A percentile compares a stretch with the other conserved stretches of the same genome.
These are phyloP conservation scores for Phalacrocorax carbo DNA, from an alignment of 2,113 vertebrate species.

Conservation along the genomic window DNA sequence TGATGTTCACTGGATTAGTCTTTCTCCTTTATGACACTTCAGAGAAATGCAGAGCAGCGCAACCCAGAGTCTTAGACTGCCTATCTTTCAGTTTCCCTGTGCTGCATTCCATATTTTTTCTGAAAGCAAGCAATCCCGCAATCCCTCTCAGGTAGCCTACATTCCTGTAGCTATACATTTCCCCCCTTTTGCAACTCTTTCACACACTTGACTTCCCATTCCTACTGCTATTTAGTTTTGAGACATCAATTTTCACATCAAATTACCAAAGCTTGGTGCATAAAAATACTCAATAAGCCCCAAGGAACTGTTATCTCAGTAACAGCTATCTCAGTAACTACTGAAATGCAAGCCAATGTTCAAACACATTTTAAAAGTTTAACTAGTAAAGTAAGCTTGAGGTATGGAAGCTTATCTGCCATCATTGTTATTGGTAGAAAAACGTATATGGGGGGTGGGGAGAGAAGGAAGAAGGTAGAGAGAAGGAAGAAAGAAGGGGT, in stretches of 20 bases:
- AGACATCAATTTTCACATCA: conserved; percentile 27
- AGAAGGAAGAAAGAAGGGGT: background rate
- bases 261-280: conserved; percentile 8
- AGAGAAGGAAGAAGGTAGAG: background rate
- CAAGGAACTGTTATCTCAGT: background rate
- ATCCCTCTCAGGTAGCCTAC: background rate
- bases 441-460: background rate
- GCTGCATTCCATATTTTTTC: background rate
- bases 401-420: background rate
- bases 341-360: background rate
- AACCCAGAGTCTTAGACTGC: background rate
- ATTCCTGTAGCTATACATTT: background rate
- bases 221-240: background rate
- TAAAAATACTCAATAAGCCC: background rate
- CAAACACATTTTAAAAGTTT: background rate
- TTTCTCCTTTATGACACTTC: background rate
- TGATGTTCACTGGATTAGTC: background rate
- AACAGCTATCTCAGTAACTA: background rate
- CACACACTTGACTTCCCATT: background rate
- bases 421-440: background rate
- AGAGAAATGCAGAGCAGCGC: background rate
- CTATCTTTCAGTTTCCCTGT: background rate
- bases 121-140: background rate
- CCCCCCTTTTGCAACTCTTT: background rate
- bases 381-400: background rate